Conservation (phyloP, 2,888 invertebrate genomes). For the Mesorhabditis spiculigera region DNA sequence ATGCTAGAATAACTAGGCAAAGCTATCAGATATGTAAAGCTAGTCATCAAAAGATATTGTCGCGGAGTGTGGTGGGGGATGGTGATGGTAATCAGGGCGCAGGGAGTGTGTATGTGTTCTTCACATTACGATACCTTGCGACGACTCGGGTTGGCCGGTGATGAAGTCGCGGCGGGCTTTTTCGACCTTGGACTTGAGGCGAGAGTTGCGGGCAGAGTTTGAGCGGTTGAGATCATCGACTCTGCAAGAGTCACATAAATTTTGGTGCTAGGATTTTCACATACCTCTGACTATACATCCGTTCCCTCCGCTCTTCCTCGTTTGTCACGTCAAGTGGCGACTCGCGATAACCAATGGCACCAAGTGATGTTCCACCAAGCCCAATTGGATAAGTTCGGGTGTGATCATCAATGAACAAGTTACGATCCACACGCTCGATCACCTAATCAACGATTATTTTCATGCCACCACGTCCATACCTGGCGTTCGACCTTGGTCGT, state of each 20-base stretch:
- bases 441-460: slow-evolving; percentile 27
- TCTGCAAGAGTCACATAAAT: slow-evolving; percentile 1
- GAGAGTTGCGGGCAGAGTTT: slow-evolving; percentile 32
- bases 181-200: slow-evolving; percentile 38
- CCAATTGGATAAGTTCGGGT: slow-evolving; percentile 23
- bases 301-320: slow-evolving; percentile 28
- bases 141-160: slow-evolving; percentile 31
- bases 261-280: neutral
- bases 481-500: slow-evolving; percentile 52
- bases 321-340: slow-evolving; percentile 22
- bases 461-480: slow-evolving; percentile 15
- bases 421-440: slow-evolving; percentile 55
- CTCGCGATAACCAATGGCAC: slow-evolving; percentile 24
- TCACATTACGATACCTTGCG: slow-evolving; percentile 9
- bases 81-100: neutral
- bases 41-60: too few relatives aligned
- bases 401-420: slow-evolving; percentile 47
- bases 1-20: too few relatives aligned
- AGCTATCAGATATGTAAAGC: too few relatives aligned
- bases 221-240: slow-evolving; percentile 29
- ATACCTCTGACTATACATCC: slow-evolving; percentile 34
- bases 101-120: neutral
- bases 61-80: neutral
- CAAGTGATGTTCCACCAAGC: slow-evolving; percentile 24
- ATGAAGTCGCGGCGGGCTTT: slow-evolving; percentile 54